Conservation (phyloP, 2,797 vertebrate genomes). For the Betta splendens region DNA sequence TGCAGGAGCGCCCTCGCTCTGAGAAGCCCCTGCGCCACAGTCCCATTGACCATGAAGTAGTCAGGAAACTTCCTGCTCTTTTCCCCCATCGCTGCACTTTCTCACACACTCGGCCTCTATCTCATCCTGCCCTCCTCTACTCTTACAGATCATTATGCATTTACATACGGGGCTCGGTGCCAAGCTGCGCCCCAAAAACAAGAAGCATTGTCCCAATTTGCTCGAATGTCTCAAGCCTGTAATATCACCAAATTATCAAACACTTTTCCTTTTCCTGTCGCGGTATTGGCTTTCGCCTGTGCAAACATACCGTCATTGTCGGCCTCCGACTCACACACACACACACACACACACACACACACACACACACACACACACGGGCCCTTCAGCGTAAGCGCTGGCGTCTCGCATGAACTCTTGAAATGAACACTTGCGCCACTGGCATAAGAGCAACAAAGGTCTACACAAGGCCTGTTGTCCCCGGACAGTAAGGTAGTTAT, state of each 20-base stretch:
- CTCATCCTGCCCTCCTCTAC: constrained; percentile 44
- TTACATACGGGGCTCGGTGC: constrained; percentile 33
- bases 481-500: constrained; percentile 76
- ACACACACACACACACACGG: constrained; percentile 49
- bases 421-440: constrained; percentile 76
- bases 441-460: constrained; percentile 74
- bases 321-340: constrained; percentile 49
- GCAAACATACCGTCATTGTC: constrained; percentile 52
- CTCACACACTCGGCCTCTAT: constrained; percentile 30
- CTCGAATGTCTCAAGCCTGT: constrained; percentile 38
- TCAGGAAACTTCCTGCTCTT: background rate
- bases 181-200: constrained; percentile 28
- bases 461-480: constrained; percentile 76
- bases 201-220: constrained; percentile 56
- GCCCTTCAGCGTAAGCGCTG: constrained; percentile 61
- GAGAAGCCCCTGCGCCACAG: too few species aligned
- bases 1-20: background rate
- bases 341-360: constrained; percentile 50
- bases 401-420: constrained; percentile 68
- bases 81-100: constrained; percentile 12
- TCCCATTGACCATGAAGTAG: too few species aligned
- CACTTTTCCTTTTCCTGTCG: constrained; percentile 47
- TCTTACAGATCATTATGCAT: constrained; percentile 45
- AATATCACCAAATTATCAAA: constrained; percentile 57
- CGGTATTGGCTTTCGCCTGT: constrained; percentile 54